Base-by-base conservation (phyloP, 2,888 invertebrate species). In the Andrena trimmerana region DNA sequence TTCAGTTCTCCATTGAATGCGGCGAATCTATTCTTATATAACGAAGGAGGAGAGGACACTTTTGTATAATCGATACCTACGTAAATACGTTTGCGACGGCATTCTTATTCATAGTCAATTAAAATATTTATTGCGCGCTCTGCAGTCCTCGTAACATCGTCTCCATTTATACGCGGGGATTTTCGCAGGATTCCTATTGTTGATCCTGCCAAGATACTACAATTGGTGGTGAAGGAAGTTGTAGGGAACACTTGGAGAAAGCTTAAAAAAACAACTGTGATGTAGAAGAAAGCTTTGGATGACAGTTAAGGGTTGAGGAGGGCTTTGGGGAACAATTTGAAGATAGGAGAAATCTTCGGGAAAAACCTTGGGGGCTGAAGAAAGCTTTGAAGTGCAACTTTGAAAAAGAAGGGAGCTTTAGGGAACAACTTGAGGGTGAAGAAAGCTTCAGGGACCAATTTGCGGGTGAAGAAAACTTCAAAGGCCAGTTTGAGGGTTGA, bases 1-100 rank as follows among this genome's bases (percentile, higher is more conserved):
- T 78, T 85, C 87, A 85, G 54, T 59, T 78, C 63, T 31, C 52
- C 16, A 42, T 80, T 8, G 73, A 73, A 81, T 57, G 42, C 62
- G 24, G 54, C 80, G 29, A 36, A 31, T 74, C 63, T 73, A 81
- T 81, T 81, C 81, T 42, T 66, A 50, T 33, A 48, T 7, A 71
- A 83, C 50, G 50, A 65, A n/a, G 63, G 62, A 4, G 73, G 66
- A 2, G 73, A 50, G 27, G 52, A 36, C 54, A 33, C 57, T 33
- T 66, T 72, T 60, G 83, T 68, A 70, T 8, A 66, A 68, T 80
- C 76, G 73, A 52, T 80, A 76, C 69, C 48, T 27, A 48, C 57
- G 70, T 63, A 73, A 81, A 81, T 72, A 63, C 67, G 24, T 27
- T 31, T 10, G 36, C 62, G 16, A 13, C 42, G 13, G 10, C 16